Conservation (phyloP, 2,888 invertebrate species). For the Atrina japonica region DNA sequence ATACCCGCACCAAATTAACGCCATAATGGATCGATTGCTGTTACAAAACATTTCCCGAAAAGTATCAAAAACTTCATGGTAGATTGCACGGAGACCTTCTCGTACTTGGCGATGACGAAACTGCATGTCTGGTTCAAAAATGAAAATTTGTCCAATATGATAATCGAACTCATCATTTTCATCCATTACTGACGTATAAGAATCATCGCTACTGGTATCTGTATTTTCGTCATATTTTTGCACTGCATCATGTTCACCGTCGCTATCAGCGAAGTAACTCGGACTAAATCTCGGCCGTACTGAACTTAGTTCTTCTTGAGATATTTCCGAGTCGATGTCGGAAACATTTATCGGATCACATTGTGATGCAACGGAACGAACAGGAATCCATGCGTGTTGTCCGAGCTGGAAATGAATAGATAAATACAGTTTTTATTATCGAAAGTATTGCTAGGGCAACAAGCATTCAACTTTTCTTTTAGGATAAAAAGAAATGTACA, state of each 20-base stretch:
- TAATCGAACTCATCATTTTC: slow-evolving; percentile 13
- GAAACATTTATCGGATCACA: not conserved
- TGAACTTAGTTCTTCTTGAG: slow-evolving; percentile 3
- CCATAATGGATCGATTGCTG: slow-evolving; percentile 38
- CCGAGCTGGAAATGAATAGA: slow-evolving; percentile 9
- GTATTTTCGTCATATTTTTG: not conserved
- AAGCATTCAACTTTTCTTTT: no score
- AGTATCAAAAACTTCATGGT: slow-evolving; percentile 16
- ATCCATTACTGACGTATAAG: not conserved
- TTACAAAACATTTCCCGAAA: slow-evolving; percentile 26
- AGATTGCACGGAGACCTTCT: not conserved
- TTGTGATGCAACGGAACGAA: slow-evolving; percentile 27
- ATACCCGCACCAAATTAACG: slow-evolving; percentile 58
- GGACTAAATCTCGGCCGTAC: not conserved
- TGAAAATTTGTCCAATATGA: not conserved
- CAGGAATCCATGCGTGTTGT: not conserved
- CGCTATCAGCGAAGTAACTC: not conserved
- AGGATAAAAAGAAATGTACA: no score
- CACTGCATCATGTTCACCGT: slow-evolving; percentile 3
- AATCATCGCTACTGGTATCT: not conserved
- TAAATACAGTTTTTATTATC: not conserved
- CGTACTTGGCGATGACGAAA: slow-evolving; percentile 1
- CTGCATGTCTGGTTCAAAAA: not conserved
- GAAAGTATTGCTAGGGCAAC: no score
- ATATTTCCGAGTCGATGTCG: slow-evolving; percentile 5